phyloP scores from a whole-genome alignment of 2,113 vertebrate species.

The Brienomyrus longianalis region DNA sequence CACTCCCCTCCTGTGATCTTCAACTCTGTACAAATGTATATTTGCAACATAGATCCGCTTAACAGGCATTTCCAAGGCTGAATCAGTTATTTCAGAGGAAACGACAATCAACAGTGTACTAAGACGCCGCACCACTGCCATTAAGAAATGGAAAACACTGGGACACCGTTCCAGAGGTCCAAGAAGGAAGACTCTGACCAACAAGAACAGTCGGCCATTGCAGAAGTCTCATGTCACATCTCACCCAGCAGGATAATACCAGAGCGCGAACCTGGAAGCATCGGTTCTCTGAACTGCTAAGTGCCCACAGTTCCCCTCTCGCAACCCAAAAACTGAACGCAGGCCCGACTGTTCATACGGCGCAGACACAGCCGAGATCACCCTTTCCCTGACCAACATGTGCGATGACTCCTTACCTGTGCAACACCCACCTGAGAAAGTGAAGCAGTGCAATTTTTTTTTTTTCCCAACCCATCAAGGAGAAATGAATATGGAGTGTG shows the following conservation, averaged over 20 bases:
- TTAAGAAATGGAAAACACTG: not conserved
- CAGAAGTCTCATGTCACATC: not conserved
- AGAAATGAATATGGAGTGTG: not conserved
- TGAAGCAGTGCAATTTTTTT: not conserved
- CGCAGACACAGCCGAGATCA: not conserved
- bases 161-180: not conserved
- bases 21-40: not conserved
- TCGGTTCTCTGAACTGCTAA: not conserved
- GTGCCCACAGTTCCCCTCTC: not conserved
- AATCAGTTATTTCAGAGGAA: not conserved
- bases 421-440: not conserved
- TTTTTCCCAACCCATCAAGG: not conserved
- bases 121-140: not conserved
- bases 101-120: not conserved
- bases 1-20: not conserved
- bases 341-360: not conserved
- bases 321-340: not conserved
- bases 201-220: not conserved
- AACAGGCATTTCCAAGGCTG: not conserved
- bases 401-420: not conserved
- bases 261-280: slow-evolving; percentile 29
- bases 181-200: not conserved
- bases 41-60: not conserved
- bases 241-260: not conserved
- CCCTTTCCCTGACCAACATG: not conserved